Conservation (phyloP, 2,797 vertebrate species). For the Botia almorhae region DNA sequence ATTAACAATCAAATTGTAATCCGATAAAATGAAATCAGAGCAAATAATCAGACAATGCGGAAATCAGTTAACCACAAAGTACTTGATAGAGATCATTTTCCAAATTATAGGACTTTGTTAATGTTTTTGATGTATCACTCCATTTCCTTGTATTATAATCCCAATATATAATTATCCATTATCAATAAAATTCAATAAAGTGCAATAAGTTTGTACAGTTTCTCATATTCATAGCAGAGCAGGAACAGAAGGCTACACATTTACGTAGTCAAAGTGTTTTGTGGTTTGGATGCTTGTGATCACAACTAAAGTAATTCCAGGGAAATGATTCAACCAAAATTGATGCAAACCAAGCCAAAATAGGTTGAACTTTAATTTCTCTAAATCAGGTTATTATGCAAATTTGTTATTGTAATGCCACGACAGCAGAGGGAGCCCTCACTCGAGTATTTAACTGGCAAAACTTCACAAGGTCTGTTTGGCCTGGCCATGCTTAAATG, state of each 20-base stretch:
- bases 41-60: neutral
- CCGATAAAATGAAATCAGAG: neutral
- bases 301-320: slow-evolving; percentile 36
- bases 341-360: slow-evolving; percentile 26
- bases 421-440: too few relatives aligned
- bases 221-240: slow-evolving; percentile 8
- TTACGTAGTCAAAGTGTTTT: slow-evolving; percentile 40
- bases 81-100: neutral
- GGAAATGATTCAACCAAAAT: slow-evolving; percentile 40
- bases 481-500: too few relatives aligned
- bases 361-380: slow-evolving; percentile 48
- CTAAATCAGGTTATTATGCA: slow-evolving; percentile 56
- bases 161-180: too few relatives aligned
- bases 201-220: neutral
- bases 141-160: too few relatives aligned
- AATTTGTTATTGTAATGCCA: slow-evolving; percentile 33
- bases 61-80: slow-evolving; percentile 46
- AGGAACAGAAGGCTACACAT: slow-evolving; percentile 23
- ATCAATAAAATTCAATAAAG: too few relatives aligned
- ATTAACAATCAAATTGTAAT: neutral
- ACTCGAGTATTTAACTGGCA: too few relatives aligned
- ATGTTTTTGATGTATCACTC: too few relatives aligned
- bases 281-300: slow-evolving; percentile 48
- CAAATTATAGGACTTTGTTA: too few relatives aligned
- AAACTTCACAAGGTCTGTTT: too few relatives aligned